Percentiles rank a stretch among this genome's conserved stretches.
Evolutionary conservation across 2,113 vertebrate genomes (phyloP).

Genomic region (Ancistrus triradiatus): DNA sequence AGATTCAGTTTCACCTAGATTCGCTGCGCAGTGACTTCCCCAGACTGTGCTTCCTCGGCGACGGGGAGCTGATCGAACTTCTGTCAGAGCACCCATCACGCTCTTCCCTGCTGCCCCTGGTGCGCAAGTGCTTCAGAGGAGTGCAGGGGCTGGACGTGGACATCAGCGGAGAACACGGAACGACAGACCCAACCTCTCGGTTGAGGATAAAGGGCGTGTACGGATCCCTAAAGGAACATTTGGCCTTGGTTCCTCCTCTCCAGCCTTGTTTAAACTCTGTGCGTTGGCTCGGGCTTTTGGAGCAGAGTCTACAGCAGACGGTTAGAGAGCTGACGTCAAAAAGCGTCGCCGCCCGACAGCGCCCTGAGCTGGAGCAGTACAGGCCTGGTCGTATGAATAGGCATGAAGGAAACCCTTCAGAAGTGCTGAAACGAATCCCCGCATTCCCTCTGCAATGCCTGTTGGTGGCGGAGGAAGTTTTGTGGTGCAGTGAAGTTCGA

Average conservation of each 20-base stretch:
- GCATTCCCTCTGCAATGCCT: conserved; percentile 76
- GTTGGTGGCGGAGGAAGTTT: conserved; percentile 71
- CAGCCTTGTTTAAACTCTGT: conserved; percentile 52
- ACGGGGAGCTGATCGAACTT: conserved; percentile 70
- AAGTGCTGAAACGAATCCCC: conserved; percentile 50
- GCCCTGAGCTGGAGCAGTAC: conserved; percentile 18
- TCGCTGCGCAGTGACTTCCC: conserved; percentile 62
- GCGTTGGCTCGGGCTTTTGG: conserved; percentile 71
- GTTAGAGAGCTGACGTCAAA: conserved; percentile 57
- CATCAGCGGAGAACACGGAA: neutral
- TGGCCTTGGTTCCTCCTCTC: conserved; percentile 63
- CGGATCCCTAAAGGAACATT: conserved; percentile 62
- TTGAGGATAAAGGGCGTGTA: conserved; percentile 59
- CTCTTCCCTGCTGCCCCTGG: conserved; percentile 58
- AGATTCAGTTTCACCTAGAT: conserved; percentile 62
- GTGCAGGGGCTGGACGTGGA: conserved; percentile 60
- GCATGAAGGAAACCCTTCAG: neutral
- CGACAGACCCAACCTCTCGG: conserved; percentile 18
- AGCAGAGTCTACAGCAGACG: conserved; percentile 60
- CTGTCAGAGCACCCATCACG: conserved; percentile 57
- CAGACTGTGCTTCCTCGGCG: conserved; percentile 78
- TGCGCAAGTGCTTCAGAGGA: conserved; percentile 69
- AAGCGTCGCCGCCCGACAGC: conserved; percentile 53
- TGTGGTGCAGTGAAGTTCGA: conserved; percentile 63
- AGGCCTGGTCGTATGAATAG: neutral